phyloP scores from a whole-genome alignment of 2,113 vertebrate species.

The Leuciscus idus region DNA sequence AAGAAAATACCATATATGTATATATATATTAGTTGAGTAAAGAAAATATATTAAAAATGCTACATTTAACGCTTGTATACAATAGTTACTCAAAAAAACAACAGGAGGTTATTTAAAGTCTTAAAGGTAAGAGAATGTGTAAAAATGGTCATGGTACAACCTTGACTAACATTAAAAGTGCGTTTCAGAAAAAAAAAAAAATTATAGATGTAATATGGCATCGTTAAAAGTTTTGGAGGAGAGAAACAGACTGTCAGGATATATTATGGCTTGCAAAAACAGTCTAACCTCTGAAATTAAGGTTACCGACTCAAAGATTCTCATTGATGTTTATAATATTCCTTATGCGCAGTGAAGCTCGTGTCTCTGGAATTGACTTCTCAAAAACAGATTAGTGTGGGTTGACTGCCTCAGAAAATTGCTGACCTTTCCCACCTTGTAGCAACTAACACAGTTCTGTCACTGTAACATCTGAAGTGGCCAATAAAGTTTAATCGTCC shows the following conservation, averaged over 20 bases:
- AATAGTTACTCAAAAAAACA: not conserved
- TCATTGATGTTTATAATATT: conserved; percentile 32
- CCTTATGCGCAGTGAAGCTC: conserved; percentile 16
- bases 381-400: conserved; percentile 42
- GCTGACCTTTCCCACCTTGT: conserved; percentile 28
- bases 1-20: no score
- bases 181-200: not conserved
- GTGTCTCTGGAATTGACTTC: conserved; percentile 38
- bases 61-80: not conserved
- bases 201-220: not conserved
- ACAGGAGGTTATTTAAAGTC: not conserved
- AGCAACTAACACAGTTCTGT: conserved; percentile 30
- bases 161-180: not conserved
- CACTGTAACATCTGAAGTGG: conserved; percentile 36
- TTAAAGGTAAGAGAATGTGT: not conserved
- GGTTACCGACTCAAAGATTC: conserved; percentile 6
- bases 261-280: not conserved
- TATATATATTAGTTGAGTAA: no score
- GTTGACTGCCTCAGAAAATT: conserved; percentile 29
- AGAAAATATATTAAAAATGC: no score
- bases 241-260: not conserved
- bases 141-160: not conserved
- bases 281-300: conserved; percentile 28
- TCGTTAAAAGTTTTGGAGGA: not conserved
- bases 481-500: conserved; percentile 62